phyloP scores from a whole-genome alignment of 2,113 vertebrate species.

The Saguinus imperator region DNA sequence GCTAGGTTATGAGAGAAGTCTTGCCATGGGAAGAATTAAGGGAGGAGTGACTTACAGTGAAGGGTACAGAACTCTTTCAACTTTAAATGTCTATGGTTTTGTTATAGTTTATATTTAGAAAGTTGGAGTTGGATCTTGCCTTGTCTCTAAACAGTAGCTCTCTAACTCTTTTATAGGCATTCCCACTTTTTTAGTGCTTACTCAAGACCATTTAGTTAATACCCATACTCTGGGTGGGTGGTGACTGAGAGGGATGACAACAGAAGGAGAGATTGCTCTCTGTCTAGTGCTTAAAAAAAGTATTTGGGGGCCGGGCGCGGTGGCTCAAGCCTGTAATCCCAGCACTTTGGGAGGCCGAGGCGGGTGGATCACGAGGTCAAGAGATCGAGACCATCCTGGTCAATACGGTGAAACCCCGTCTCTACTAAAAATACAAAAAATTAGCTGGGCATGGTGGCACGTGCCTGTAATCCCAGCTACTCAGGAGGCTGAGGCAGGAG shows the following conservation, averaged over 20 bases:
- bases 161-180: neutral
- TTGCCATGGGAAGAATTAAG: neutral
- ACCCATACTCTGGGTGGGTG: neutral
- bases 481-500: no score
- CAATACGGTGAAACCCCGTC: no score
- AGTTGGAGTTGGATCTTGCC: slow-evolving; percentile 4
- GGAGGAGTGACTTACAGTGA: neutral
- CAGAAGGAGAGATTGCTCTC: neutral
- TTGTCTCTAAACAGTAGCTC: neutral
- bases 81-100: neutral
- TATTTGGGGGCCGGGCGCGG: no score
- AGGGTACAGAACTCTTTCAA: neutral
- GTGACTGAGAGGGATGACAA: neutral
- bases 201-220: slow-evolving; percentile 25
- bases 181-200: neutral
- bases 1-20: neutral
- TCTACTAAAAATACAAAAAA: no score
- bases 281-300: neutral
- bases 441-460: no score
- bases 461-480: no score
- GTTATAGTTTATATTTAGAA: neutral
- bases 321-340: no score
- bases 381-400: no score
- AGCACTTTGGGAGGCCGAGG: no score
- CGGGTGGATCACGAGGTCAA: no score